These are phyloP conservation scores for Aphaenogaster rudis DNA, from an alignment of 1,140 invertebrate species.

Conservation along the genomic window DNA sequence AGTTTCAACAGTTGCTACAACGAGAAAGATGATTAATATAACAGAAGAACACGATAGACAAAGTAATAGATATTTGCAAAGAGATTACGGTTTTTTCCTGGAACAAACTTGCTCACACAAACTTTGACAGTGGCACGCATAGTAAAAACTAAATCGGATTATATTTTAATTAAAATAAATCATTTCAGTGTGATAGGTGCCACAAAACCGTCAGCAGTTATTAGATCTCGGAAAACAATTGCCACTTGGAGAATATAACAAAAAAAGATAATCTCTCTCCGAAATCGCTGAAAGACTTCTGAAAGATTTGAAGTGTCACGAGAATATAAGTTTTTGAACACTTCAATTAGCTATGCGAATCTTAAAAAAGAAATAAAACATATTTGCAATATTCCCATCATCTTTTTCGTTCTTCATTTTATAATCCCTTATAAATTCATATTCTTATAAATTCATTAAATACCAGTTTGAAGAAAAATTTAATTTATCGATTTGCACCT, in stretches of 20 bases:
- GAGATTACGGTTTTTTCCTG: background rate
- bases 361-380: background rate
- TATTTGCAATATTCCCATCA: background rate
- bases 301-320: background rate
- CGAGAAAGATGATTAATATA: background rate
- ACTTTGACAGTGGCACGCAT: background rate
- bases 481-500: background rate
- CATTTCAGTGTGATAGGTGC: background rate
- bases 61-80: background rate
- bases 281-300: background rate
- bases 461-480: background rate
- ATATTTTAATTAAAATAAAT: constrained; percentile 33
- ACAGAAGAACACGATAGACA: background rate
- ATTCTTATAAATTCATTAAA: background rate
- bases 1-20: background rate
- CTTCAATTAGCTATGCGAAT: constrained; percentile 3
- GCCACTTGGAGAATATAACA: background rate
- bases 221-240: background rate
- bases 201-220: background rate
- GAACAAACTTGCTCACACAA: background rate
- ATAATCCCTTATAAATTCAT: background rate
- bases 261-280: constrained; percentile 13
- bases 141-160: constrained; percentile 8
- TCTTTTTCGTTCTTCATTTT: background rate
- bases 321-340: background rate